Evolutionary conservation across 2,113 vertebrate species (phyloP).

Genomic region (Cranoglanis bouderius): DNA sequence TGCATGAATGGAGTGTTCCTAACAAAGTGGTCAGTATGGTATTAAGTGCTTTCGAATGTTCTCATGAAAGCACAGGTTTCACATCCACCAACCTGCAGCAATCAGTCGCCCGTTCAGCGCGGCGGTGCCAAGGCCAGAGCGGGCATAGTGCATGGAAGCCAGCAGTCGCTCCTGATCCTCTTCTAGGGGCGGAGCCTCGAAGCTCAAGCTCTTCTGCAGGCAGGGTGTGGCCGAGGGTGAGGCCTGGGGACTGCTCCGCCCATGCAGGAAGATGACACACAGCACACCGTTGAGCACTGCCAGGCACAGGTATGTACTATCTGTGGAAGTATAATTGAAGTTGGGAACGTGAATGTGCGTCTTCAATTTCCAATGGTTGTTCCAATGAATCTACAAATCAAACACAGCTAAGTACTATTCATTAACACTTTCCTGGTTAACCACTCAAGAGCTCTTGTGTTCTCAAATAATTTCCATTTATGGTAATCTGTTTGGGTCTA

Average conservation of each 20-base stretch:
- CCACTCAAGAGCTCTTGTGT: neutral
- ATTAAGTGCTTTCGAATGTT: neutral
- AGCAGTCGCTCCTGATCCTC: constrained; percentile 84
- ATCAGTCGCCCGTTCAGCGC: constrained; percentile 84
- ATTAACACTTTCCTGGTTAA: neutral
- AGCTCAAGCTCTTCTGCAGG: constrained; percentile 92
- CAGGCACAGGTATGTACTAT: constrained; percentile 92
- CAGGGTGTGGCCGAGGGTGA: constrained; percentile 92
- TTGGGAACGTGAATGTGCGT: neutral
- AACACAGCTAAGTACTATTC: too few species aligned
- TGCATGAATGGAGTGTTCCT: neutral
- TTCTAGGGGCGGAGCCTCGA: constrained; percentile 84
- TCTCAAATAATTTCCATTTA: neutral
- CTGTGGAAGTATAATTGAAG: constrained; percentile 65
- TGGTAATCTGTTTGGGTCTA: neutral
- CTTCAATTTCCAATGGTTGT: neutral
- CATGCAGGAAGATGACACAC: constrained; percentile 94
- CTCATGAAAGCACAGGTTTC: too few species aligned
- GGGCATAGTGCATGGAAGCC: constrained; percentile 94
- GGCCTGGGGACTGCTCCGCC: constrained; percentile 92
- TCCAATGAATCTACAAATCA: neutral
- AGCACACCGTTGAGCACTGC: constrained; percentile 92
- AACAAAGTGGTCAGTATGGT: neutral
- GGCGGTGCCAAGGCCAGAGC: constrained; percentile 90
- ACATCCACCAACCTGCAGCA: constrained; percentile 81